Evolutionary conservation across 2,797 vertebrate genomes (phyloP), one percentile per base, ranked within the genome.

Genomic region (Schizothorax lantsangensis): DNA sequence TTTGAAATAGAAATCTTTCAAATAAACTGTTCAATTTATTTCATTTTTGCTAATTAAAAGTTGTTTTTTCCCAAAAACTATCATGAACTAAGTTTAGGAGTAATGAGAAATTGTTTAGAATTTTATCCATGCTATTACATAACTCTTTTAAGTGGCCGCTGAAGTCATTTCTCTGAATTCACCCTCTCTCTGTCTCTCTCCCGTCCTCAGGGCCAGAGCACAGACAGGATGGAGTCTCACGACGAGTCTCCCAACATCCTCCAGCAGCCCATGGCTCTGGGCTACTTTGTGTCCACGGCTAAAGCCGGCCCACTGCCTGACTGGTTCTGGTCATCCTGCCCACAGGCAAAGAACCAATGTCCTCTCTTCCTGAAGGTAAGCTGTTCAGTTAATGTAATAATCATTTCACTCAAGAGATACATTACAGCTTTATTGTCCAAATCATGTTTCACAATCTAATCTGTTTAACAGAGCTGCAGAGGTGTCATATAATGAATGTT

Each of bases 311-410:
- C 97, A 0, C 96, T 99, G 94, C 98, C 98, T 69, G 97, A 99
- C 95, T 99, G 97, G 97, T 99, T 99, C 95, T 99, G 98, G 98
- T 98, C 98, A 59, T 97, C 98, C 80, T 99, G 98, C 94, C 98
- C 98, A 91, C 98, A 99, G 97, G 98, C 98, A 94, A 97, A 98
- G 97, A 97, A 98, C 95, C 98, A 99, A 94, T 99, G 98, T 95
- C 98, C 98, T 86, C 96, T 99, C 92, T 99, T 99, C 93, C 97
- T 99, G 94, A 99, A 99, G 98, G 98, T 99, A 96, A 47, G 19
- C 21, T n/a, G 12, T 79, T 17, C 30, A 74, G 40, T 38, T 40
- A 77, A 84, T 36, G 0, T 38, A 64, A 47, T 47, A 84, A 64
- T 30, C 8, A 26, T 36, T 43, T 68, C 23, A 36, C 54, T 59